A percentile compares a stretch with the other conserved stretches of the same genome.
Conservation (phyloP, 2,888 invertebrate species). For the Caenorhabditis imperialis region DNA sequence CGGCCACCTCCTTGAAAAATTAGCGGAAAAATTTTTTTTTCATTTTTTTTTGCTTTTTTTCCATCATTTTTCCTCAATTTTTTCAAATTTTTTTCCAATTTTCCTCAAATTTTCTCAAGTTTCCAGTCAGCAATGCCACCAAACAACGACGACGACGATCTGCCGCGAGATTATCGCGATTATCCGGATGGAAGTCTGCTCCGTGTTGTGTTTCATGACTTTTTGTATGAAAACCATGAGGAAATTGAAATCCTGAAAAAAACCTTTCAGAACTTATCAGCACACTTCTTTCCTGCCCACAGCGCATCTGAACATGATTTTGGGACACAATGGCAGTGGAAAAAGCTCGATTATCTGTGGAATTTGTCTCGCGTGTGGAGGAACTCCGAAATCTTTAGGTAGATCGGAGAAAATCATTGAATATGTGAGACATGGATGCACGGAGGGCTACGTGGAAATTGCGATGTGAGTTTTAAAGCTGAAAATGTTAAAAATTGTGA, state of each 20-base stretch:
- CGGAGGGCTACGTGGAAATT: constrained; percentile 69
- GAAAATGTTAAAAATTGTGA: not conserved
- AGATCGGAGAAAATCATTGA: constrained; percentile 69
- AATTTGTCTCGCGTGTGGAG: constrained; percentile 74
- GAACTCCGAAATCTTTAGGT: constrained; percentile 69
- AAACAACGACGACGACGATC: not conserved
- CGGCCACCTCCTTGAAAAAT: too few relatives aligned
- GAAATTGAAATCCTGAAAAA: not conserved
- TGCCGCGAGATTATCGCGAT: constrained; percentile 17
- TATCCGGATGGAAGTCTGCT: constrained; percentile 63
- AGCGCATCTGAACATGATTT: constrained; percentile 69
- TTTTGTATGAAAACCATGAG: constrained; percentile 51
- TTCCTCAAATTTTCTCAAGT: too few relatives aligned
- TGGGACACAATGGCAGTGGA: constrained; percentile 75
- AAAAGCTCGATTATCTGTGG: constrained; percentile 75
- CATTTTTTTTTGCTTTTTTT: too few relatives aligned
- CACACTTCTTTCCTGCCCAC: constrained; percentile 62
- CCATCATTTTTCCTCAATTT: too few relatives aligned
- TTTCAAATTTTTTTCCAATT: too few relatives aligned
- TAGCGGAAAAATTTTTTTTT: too few relatives aligned
- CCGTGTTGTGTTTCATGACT: constrained; percentile 65
- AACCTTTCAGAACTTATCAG: constrained; percentile 70
- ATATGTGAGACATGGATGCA: constrained; percentile 69
- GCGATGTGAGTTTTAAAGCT: constrained; percentile 51
- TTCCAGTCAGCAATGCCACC: not conserved